Base-by-base conservation (phyloP, 2,888 invertebrate genomes). In the Lasioglossum malachurum region DNA sequence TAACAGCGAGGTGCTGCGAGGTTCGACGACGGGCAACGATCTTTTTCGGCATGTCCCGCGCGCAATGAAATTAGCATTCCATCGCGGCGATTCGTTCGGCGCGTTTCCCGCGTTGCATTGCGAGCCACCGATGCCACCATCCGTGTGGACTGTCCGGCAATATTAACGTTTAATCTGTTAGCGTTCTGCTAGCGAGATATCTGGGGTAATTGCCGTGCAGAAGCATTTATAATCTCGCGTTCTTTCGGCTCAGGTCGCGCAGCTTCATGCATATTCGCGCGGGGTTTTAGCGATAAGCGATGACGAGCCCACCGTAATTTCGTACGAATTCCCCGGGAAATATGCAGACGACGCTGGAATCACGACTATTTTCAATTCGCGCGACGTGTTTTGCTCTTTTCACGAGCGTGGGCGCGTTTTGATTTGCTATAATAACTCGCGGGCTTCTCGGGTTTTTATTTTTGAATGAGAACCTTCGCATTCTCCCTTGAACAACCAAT, bases 121-220 rank as follows among this genome's bases (percentile, higher is more conserved):
- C 72, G 46, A 60, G 73, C 75, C 27, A 35, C 71, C 64, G 64
- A 73, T 53, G 23, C 7, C 53, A 53, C 23, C 53, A n/a, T 53
- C 35, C 44, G 74, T 53, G 81, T 69, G 53, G 74, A 78, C 78
- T 64, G 85, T 69, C 79, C 80, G 69, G 74, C 64, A 82, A 83
- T 88, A 89, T 91, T 89, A 90, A 88, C 85, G 86, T 89, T 87
- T 82, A 75, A 88, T 88, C 82, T 77, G 84, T 84, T 81, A 71
- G 71, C 38, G 76, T 49, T 64, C 64, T 7, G 72, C 27, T 44
- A 57, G 75, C 78, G 46, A 71, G 64, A 71, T 73, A 78, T 89
- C 83, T 87, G 78, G 84, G 84, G 41, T 87, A 89, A 88, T 89
- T 89, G 81, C 74, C 74, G 77, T 44, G 75, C 86, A 53, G 64